A percentile compares a stretch with the other conserved stretches of the same genome.
phyloP scores from a whole-genome alignment of 2,113 vertebrate species.

The Actenoides lindsayi region DNA sequence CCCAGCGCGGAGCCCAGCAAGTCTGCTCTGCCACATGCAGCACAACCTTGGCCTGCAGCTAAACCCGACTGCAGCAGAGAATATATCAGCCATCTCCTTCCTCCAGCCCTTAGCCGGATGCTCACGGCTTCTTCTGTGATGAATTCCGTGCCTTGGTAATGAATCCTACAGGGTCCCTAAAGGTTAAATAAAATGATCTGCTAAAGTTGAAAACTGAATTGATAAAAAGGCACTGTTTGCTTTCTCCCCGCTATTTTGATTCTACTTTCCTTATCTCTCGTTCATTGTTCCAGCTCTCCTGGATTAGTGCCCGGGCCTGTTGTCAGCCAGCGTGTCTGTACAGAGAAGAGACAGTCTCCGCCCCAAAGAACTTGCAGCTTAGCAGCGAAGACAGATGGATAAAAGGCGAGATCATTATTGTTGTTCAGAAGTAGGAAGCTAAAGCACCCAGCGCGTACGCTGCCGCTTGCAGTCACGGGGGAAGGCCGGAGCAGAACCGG shows the following conservation, averaged over 20 bases:
- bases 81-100: neutral
- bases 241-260: neutral
- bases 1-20: neutral
- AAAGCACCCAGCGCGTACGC: neutral
- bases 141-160: neutral
- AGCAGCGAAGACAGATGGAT: neutral
- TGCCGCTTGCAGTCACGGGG: neutral
- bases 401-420: neutral
- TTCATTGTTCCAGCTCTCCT: neutral
- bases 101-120: neutral
- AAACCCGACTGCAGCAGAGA: neutral
- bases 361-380: neutral
- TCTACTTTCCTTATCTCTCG: neutral
- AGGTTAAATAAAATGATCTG: conserved; percentile 3
- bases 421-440: neutral
- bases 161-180: neutral
- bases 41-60: neutral
- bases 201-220: neutral
- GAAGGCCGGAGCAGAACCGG: neutral
- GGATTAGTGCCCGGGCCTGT: neutral
- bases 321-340: neutral
- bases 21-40: neutral
- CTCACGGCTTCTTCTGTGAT: neutral
- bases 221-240: neutral
- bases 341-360: neutral